These are phyloP conservation scores for Hydriomena furcata DNA, from an alignment of 2,888 invertebrate genomes.

Conservation along the genomic window DNA sequence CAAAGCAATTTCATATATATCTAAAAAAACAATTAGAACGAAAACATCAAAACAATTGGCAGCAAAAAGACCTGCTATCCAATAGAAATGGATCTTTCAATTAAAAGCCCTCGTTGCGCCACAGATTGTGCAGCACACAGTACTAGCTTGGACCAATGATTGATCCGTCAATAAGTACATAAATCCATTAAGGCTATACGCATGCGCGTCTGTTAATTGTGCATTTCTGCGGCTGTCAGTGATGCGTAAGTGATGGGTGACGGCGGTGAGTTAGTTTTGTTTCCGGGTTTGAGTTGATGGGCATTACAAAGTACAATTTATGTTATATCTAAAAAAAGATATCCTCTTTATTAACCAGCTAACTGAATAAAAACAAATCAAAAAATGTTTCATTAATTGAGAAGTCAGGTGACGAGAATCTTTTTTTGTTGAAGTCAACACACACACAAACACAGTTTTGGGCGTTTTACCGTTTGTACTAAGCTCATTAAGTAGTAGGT, in stretches of 20 bases:
- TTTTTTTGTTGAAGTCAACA: too few species aligned
- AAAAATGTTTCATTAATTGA: too few species aligned
- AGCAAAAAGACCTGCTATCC: conserved; percentile 20
- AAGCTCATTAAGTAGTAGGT: too few species aligned
- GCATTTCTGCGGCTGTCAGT: conserved; percentile 70
- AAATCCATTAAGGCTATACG: conserved; percentile 78
- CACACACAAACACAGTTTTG: too few species aligned
- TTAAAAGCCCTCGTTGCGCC: conserved; percentile 46
- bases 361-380: too few species aligned
- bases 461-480: too few species aligned
- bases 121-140: conserved; percentile 24
- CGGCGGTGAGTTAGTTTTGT: conserved; percentile 7
- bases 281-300: conserved; percentile 17
- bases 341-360: too few species aligned
- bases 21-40: conserved; percentile 17
- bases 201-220: conserved; percentile 68
- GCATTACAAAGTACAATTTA: too few species aligned
- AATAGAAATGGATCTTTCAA: conserved; percentile 69
- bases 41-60: conserved; percentile 30
- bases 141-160: conserved; percentile 68
- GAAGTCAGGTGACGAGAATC: too few species aligned
- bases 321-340: too few species aligned
- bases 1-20: conserved; percentile 14
- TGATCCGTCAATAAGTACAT: conserved; percentile 81
- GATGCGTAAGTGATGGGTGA: conserved; percentile 22